Evolutionary conservation across 2,888 invertebrate genomes (phyloP).

Genomic region (Saturnia japonica): DNA sequence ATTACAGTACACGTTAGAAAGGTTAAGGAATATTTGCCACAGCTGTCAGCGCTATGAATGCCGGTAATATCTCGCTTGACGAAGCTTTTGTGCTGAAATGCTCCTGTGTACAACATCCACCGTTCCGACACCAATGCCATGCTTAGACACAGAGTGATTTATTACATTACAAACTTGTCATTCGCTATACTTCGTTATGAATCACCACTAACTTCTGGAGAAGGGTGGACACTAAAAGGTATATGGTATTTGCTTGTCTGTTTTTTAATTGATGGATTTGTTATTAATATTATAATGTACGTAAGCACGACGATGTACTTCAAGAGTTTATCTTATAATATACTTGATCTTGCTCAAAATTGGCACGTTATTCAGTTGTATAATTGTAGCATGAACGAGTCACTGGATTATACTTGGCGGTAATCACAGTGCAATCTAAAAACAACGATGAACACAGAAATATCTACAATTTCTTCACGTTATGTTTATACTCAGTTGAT

Average conservation of each 20-base stretch:
- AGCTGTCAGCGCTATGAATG: slow-evolving; percentile 48
- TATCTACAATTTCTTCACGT: too few relatives aligned
- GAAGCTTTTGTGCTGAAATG: slow-evolving; percentile 44
- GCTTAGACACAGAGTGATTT: slow-evolving; percentile 60
- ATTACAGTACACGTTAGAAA: slow-evolving; percentile 23
- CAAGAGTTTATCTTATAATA: neutral
- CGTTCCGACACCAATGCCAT: slow-evolving; percentile 37
- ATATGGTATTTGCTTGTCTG: neutral
- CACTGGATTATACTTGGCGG: too few relatives aligned
- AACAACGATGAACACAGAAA: too few relatives aligned
- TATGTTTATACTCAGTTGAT: too few relatives aligned
- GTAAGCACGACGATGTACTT: neutral
- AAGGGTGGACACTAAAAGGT: neutral
- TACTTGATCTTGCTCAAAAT: neutral
- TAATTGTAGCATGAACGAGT: neutral
- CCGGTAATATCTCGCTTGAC: slow-evolving; percentile 45
- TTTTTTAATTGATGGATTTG: neutral
- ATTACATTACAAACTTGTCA: slow-evolving; percentile 50
- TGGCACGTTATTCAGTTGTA: neutral
- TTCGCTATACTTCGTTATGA: slow-evolving; percentile 7
- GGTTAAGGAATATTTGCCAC: slow-evolving; percentile 47
- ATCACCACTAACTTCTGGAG: slow-evolving; percentile 10
- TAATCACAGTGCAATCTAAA: too few relatives aligned
- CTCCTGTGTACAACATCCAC: slow-evolving; percentile 38
- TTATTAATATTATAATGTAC: neutral